Evolutionary conservation across 2,888 invertebrate genomes (phyloP), one percentile per base, ranked within the genome.

Genomic region (Thysanoteuthis rhombus): DNA sequence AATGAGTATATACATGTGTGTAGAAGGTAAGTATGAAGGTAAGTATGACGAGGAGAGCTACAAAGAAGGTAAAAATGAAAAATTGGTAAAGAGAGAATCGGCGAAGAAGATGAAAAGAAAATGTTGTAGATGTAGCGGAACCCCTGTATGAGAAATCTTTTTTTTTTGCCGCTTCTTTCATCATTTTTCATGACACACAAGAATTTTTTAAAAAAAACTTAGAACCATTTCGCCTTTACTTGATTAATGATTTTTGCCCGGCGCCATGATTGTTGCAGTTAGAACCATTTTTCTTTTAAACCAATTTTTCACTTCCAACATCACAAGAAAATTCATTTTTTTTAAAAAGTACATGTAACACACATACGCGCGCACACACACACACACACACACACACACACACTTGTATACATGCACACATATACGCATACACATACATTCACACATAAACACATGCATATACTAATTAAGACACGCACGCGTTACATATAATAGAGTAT

Each of bases 1-100:
- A n/a, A n/a, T 75, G 75, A 75, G 75, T 75, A 75, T n/a, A n/a
- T 75, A 75, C 75, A 75, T n/a, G 75, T 75, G 75, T 75, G 75
- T 75, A 75, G n/a, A 75, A 75, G n/a, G 75, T n/a, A 75, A n/a
- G 12, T 16, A 1, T 12, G n/a, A 36, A 12, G 32, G 8, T 5
- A 10, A 32, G 58, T 0, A 8, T 28, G 10, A 6, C 28, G 12
- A 75, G 10, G 22, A 36, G 5, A 36, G 12, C 12, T 12, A 75
- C 16, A 75, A 75, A 75, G 36, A n/a, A 12, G 36, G n/a, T 75
- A 75, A 75, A 19, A 75, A 75, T 75, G 75, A 75, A 75, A n/a
- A n/a, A 75, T 75, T 75, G 19, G n/a, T 16, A 75, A 75, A 75
- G 36, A 36, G 22, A 75, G 36, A n/a, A 75, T 75, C 75, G 19